Evolutionary conservation across 2,888 invertebrate genomes (phyloP).

Genomic region (Tuta absoluta): DNA sequence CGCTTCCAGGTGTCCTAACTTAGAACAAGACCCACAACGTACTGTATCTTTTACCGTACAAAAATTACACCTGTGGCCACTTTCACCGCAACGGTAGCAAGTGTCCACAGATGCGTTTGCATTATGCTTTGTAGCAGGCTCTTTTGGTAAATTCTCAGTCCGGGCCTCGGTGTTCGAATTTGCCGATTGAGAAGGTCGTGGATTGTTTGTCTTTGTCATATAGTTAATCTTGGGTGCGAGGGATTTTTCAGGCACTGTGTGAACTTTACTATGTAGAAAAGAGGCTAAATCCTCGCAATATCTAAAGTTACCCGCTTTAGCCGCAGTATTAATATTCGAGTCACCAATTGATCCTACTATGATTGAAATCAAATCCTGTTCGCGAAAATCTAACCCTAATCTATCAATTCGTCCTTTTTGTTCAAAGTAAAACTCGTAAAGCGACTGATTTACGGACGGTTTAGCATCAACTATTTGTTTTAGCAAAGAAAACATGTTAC

Average conservation of each 20-base stretch:
- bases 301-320: constrained; percentile 37
- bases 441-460: constrained; percentile 31
- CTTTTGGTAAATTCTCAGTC: constrained; percentile 37
- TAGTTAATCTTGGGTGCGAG: constrained; percentile 23
- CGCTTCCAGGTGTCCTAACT: constrained; percentile 39
- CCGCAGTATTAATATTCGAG: constrained; percentile 35
- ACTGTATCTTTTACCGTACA: constrained; percentile 3
- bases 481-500: constrained; percentile 36
- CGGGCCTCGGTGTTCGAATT: constrained; percentile 33
- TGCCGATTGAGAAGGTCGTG: constrained; percentile 11
- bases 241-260: too few species aligned
- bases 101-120: not conserved
- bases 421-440: constrained; percentile 39
- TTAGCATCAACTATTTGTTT: constrained; percentile 33
- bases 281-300: constrained; percentile 37
- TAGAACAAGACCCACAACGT: constrained; percentile 33
- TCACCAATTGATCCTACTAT: constrained; percentile 38
- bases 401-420: constrained; percentile 36
- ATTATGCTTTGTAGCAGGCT: constrained; percentile 13
- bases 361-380: constrained; percentile 38
- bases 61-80: constrained; percentile 3
- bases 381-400: constrained; percentile 35
- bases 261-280: too few species aligned
- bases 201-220: constrained; percentile 29
- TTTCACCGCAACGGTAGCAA: constrained; percentile 14